Evolutionary conservation across 2,888 invertebrate species (phyloP), one percentile per base, ranked within the genome.

Genomic region (Hartigia nigra): DNA sequence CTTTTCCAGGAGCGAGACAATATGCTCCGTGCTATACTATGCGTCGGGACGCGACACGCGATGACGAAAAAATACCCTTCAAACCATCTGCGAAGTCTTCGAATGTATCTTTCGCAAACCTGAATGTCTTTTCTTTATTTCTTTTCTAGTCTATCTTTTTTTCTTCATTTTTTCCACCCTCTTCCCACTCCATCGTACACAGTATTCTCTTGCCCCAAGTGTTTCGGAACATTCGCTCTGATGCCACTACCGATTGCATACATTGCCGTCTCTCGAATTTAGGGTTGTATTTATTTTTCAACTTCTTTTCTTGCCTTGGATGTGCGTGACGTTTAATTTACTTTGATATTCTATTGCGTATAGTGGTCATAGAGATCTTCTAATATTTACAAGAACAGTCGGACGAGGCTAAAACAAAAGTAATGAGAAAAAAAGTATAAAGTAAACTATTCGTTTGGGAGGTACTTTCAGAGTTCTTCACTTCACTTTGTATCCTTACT

Each of bases 61-160:
- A 39, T 36, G 35, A 14, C 37, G 12, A 55, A 36, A 75, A 69
- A 35, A 14, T 55, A 72, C 39, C 77, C 31, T 69, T 70, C 74
- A 72, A 75, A 77, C 39, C 37, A 77, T 70, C 37, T 36, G 77
- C 75, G 35, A 36, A 35, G 55, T 55, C 55, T 23, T 55, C 55
- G 23, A 55, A 55, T 23, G 39, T 70, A 70, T 55, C 70, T 69
- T 70, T 69, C 75, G 75, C 70, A 34, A 34, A 55, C 70, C 76
- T 69, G 75, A 75, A 77, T 76, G 76, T 23, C n/a, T 36, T 69
- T 69, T 75, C 74, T 77, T 75, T 39, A 37, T 80, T 80, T 75
- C 77, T 81, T 69, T 70, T 74, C 35, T 31, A 31, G 39, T 23
- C 75, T 74, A 74, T 74, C 23, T 36, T 74, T 69, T 69, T 36